Evolutionary conservation across 64 coral and sea anemone species (phyloP), one percentile per base, ranked within the genome.

Genomic region (Montipora cactus): DNA sequence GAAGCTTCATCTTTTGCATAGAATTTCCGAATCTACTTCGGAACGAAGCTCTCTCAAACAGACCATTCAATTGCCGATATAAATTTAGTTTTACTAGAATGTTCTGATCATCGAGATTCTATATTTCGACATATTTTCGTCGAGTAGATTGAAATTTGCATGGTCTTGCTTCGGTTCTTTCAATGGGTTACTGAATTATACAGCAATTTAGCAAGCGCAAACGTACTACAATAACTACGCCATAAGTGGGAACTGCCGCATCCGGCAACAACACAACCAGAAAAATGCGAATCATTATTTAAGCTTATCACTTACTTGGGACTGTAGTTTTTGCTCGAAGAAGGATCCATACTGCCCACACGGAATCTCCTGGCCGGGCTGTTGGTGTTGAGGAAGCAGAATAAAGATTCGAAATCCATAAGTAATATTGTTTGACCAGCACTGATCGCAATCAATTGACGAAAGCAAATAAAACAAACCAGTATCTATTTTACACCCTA

Each of bases 401-500:
- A 78, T 16, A 78, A 50, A 49, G 81, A 72, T 62, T 68, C 14
- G 67, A 71, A 86, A 51, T 70, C 47, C 67, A 82, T 66, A 86
- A 50, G 62, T 71, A 22, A 71, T 86, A 86, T 72, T 71, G 66
- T 67, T 86, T 44, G 8, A 47, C 45, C 45, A 20, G 49, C 19
- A 50, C 8, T 45, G 45, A 86, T 71, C 46, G 8, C 66, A 86
- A 72, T 86, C 82, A 49, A 23, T 64, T 51, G 62, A 86, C 59
- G 45, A 47, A 50, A 67, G 45, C 67, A 86, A 86, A 71, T 68
- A 50, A 71, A 86, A 86, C 82, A 86, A 86, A 71, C 82, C 82
- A 12, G 62, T 86, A 86, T 86, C 82, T 46, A 21, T 47, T 46
- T 86, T 71, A 49, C 13, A 67, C 12, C 13, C 59, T 49, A 23